Evolutionary conservation across 2,888 invertebrate genomes (phyloP).

Genomic region (Eristalis tenax): DNA sequence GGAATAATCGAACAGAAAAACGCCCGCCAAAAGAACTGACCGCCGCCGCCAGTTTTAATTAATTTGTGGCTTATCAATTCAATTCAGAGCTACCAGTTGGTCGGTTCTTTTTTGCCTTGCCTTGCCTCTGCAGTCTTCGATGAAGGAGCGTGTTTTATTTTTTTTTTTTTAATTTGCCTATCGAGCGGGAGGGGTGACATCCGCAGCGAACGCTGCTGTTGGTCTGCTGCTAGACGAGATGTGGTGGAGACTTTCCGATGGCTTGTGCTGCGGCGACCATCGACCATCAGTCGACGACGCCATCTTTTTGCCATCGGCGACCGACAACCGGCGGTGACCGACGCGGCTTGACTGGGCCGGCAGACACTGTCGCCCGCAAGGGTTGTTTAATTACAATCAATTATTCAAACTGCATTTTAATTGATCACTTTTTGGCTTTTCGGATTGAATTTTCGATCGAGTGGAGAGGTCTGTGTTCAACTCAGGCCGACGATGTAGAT

Average conservation of each 20-base stretch:
- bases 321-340: background rate
- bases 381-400: conserved; percentile 80
- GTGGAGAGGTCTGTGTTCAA: conserved; percentile 63
- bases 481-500: conserved; percentile 1
- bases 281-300: conserved; percentile 36
- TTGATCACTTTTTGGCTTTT: conserved; percentile 80
- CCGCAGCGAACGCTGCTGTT: conserved; percentile 54
- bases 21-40: conserved; percentile 73
- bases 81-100: conserved; percentile 75
- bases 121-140: conserved; percentile 51
- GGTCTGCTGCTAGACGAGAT: conserved; percentile 53
- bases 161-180: conserved; percentile 52
- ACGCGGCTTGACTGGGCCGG: background rate
- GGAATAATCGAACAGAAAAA: conserved; percentile 77
- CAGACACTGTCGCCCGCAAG: conserved; percentile 44
- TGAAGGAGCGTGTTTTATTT: conserved; percentile 27
- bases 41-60: conserved; percentile 76
- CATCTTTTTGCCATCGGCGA: conserved; percentile 58
- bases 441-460: conserved; percentile 73
- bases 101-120: conserved; percentile 20
- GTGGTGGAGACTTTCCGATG: conserved; percentile 35
- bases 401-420: conserved; percentile 81
- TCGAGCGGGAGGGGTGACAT: conserved; percentile 58
- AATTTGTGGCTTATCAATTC: conserved; percentile 81
- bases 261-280: conserved; percentile 15